Percentiles rank a stretch among this genome's conserved stretches.
Evolutionary conservation across 2,888 invertebrate genomes (phyloP).

Genomic region (Amphimallon solstitiale): DNA sequence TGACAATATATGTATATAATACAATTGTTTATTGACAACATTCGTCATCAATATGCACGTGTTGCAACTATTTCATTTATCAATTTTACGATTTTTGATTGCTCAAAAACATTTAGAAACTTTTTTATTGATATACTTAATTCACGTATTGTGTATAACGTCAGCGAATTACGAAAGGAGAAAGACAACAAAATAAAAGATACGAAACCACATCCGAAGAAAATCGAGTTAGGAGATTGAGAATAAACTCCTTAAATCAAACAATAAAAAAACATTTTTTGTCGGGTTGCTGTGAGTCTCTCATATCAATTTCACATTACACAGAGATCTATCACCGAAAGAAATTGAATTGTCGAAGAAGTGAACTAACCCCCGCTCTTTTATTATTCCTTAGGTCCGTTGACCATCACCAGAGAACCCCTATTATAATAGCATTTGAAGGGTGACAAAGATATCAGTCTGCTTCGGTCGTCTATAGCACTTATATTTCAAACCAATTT

Average conservation of each 20-base stretch:
- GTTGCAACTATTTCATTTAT: too few relatives aligned
- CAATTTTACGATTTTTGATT: too few relatives aligned
- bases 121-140: too few relatives aligned
- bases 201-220: background rate
- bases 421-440: constrained; percentile 59
- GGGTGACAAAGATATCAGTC: constrained; percentile 61
- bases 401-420: constrained; percentile 57
- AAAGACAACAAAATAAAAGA: too few relatives aligned
- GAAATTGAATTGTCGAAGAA: constrained; percentile 62
- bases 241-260: constrained; percentile 44
- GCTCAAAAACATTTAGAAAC: too few relatives aligned
- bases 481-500: constrained; percentile 61
- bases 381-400: constrained; percentile 60
- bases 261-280: constrained; percentile 53
- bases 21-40: too few relatives aligned
- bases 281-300: constrained; percentile 47
- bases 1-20: too few relatives aligned
- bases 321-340: constrained; percentile 61
- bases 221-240: background rate
- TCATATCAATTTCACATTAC: constrained; percentile 63
- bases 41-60: too few relatives aligned
- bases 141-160: too few relatives aligned
- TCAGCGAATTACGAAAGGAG: too few relatives aligned
- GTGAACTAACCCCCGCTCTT: constrained; percentile 52
- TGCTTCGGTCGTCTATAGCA: constrained; percentile 58